Evolutionary conservation across 35 echinoderm and acorn worm species (phyloP), one percentile per base, ranked within the genome.

Genomic region (Eucidaris tribuloides): DNA sequence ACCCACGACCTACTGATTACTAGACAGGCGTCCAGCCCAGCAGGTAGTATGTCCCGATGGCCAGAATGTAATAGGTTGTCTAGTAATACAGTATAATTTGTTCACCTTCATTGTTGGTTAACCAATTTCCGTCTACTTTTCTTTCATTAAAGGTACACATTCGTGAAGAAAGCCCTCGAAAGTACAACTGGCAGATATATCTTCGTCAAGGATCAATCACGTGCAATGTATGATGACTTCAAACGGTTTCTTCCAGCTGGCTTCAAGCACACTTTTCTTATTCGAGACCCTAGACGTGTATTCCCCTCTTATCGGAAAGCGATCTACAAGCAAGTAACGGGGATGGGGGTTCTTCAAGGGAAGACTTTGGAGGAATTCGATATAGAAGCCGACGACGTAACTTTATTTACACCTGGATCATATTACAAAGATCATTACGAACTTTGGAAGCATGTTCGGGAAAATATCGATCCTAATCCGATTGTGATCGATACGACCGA

Each of bases 401-500:
- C 33, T 0, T 14, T 22, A 9, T 36, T 81, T 4, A 28, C 30
- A 11, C 48, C 34, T 55, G 23, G 17, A 19, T 20, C 34, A 5
- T 6, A 23, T 30, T 81, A 33, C 20, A 27, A 81, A 20, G 37
- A 55, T 28, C 36, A 55, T 0, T 28, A 55, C 20, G 78, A 81
- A 35, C 48, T 58, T 2, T 80, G 50, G 22, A 50, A 80, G 23
- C 36, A 54, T 34, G 77, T 80, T 27, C 45, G 56, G 19, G 77
- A 80, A 13, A 80, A 80, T 50, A 33, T 54, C 23, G 77, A 80
- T 27, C 77, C 77, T 3, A 80, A 54, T 29, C 77, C 77, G 7
- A 7, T 80, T 24, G 77, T 80, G n/a, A 80, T 80, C 43, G 77
- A 80, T 32, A 30, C 77, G 29, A 28, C 45, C 32, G 77, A 80